These are phyloP conservation scores for Delia radicum DNA, from an alignment of 1,140 invertebrate species.

Conservation along the genomic window DNA sequence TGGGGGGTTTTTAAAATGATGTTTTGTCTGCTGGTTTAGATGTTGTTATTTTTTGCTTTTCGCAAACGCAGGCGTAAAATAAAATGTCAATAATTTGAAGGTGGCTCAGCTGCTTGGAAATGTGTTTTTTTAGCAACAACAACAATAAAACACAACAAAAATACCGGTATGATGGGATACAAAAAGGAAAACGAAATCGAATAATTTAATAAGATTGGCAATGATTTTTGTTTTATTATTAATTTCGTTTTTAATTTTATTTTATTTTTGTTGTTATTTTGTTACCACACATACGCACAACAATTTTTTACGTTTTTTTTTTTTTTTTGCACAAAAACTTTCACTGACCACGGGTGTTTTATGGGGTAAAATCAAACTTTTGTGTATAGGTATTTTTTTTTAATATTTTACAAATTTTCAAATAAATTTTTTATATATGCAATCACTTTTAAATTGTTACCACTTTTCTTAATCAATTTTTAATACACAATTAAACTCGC, in stretches of 20 bases:
- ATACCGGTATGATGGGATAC: conserved; percentile 16
- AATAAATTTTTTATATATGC: no score
- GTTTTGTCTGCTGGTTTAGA: background rate
- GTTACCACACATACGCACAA: background rate
- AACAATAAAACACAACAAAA: conserved; percentile 7
- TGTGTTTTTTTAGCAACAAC: no score
- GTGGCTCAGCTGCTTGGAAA: conserved; percentile 16
- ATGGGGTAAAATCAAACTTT: no score
- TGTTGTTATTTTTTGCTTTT: background rate
- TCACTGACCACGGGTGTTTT: background rate
- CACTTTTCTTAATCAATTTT: background rate
- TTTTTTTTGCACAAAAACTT: background rate
- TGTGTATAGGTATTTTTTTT: no score
- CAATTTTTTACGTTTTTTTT: background rate
- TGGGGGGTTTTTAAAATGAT: background rate
- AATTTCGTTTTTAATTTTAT: background rate
- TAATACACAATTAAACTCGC: background rate
- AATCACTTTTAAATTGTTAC: background rate
- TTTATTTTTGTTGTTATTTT: background rate
- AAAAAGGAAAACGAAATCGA: background rate
- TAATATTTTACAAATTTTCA: background rate
- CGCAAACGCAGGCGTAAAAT: conserved; percentile 18
- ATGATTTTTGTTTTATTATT: background rate
- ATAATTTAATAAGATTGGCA: no score
- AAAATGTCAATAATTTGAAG: conserved; percentile 22